A percentile compares a stretch with the other conserved stretches of the same genome.
phyloP scores from a whole-genome alignment of 2,113 vertebrate species.

The Rhabdornis inornatus region DNA sequence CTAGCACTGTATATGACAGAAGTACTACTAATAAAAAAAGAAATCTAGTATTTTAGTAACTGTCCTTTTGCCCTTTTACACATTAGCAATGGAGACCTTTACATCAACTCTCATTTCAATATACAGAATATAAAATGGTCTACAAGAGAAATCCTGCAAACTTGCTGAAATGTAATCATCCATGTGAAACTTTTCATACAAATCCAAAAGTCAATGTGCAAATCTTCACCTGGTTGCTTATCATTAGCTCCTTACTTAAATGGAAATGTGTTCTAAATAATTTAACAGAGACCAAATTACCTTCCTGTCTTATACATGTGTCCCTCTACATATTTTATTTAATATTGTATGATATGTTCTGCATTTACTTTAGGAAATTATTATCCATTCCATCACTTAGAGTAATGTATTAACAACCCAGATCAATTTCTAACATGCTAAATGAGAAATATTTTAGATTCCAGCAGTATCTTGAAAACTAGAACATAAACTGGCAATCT shows the following conservation, averaged over 20 bases:
- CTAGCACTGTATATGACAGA: background rate
- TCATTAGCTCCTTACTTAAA: constrained; percentile 48
- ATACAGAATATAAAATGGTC: background rate
- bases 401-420: background rate
- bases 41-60: background rate
- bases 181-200: constrained; percentile 27
- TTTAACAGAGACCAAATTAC: constrained; percentile 51
- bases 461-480: background rate
- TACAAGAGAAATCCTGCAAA: background rate
- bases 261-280: constrained; percentile 42
- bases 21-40: background rate
- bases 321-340: constrained; percentile 14
- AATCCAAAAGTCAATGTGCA: constrained; percentile 30
- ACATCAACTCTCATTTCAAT: background rate
- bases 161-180: constrained; percentile 8
- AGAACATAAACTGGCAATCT: background rate
- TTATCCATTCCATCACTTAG: constrained; percentile 24
- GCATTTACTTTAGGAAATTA: constrained; percentile 39
- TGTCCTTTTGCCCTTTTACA: background rate
- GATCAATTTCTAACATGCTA: background rate
- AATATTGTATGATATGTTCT: constrained; percentile 19
- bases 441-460: background rate
- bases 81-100: background rate
- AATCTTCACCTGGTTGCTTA: constrained; percentile 31
- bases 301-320: background rate